Conservation (phyloP, 2,888 invertebrate species). For the Agrilus cyanescens region DNA sequence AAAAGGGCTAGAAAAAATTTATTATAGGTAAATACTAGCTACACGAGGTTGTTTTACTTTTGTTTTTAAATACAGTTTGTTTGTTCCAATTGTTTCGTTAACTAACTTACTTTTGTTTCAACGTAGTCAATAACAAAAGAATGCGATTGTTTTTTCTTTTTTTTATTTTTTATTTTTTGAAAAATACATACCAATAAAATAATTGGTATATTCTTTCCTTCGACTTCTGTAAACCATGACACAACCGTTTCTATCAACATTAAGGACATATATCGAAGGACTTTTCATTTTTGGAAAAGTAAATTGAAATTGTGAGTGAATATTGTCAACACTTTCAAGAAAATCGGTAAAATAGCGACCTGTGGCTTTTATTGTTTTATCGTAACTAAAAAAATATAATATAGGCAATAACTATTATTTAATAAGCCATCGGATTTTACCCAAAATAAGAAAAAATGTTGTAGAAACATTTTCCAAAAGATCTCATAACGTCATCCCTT, state of each 20-base stretch:
- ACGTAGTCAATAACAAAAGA: too few species aligned
- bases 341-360: slow-evolving; percentile 86
- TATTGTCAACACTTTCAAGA: slow-evolving; percentile 81
- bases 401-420: slow-evolving; percentile 1
- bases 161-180: not conserved
- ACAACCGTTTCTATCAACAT: slow-evolving; percentile 73
- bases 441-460: slow-evolving; percentile 82
- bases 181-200: slow-evolving; percentile 61
- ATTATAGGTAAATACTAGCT: too few species aligned
- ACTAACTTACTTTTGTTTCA: too few species aligned
- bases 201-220: slow-evolving; percentile 69
- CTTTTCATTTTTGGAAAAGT: slow-evolving; percentile 90
- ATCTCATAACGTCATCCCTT: slow-evolving; percentile 70
- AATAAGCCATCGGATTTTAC: slow-evolving; percentile 32
- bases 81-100: too few species aligned
- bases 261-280: slow-evolving; percentile 83
- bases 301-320: slow-evolving; percentile 83
- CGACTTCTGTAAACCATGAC: slow-evolving; percentile 76
- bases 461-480: slow-evolving; percentile 84
- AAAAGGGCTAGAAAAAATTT: slow-evolving; percentile 31
- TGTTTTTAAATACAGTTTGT: too few species aligned
- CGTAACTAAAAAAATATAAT: slow-evolving; percentile 47
- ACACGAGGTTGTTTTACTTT: too few species aligned
- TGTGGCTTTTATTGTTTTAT: slow-evolving; percentile 74
- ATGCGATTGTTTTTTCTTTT: not conserved